Percentiles rank a stretch among this genome's conserved stretches.
These are phyloP conservation scores for Lagopus muta DNA, from an alignment of 2,113 vertebrate genomes.

Conservation along the genomic window DNA sequence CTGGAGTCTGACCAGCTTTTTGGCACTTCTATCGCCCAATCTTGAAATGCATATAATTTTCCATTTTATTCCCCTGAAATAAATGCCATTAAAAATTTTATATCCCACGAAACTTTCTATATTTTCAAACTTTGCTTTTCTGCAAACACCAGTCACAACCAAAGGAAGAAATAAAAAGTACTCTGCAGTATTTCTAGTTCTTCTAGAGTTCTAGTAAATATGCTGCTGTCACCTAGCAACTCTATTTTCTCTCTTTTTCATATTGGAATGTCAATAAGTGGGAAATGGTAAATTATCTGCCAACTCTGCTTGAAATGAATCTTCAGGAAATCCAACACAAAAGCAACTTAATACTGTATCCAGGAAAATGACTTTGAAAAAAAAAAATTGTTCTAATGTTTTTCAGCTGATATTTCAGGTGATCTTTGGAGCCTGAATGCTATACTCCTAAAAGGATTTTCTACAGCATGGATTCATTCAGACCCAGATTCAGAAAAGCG, in stretches of 20 bases:
- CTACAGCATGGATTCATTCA: background rate
- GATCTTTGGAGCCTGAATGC: background rate
- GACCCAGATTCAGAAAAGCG: background rate
- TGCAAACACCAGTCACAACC: background rate
- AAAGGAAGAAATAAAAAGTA: background rate
- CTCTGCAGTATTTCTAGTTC: background rate
- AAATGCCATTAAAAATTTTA: background rate
- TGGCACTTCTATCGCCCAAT: background rate
- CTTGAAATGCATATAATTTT: background rate
- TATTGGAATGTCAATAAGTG: background rate
- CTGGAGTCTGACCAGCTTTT: background rate
- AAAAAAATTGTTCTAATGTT: background rate
- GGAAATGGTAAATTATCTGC: background rate
- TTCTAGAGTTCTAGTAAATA: background rate
- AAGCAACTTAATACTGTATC: background rate
- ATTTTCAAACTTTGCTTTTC: background rate
- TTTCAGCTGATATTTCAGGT: background rate
- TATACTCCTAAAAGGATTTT: background rate
- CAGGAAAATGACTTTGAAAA: background rate
- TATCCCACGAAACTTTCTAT: background rate
- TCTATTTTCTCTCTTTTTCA: slow-evolving; percentile 36
- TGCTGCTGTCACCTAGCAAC: background rate
- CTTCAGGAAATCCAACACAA: background rate
- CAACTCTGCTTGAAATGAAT: slow-evolving; percentile 12
- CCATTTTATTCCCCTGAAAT: background rate